Base-by-base conservation (phyloP, 1,140 invertebrate genomes). In the Hyles euphorbiae region DNA sequence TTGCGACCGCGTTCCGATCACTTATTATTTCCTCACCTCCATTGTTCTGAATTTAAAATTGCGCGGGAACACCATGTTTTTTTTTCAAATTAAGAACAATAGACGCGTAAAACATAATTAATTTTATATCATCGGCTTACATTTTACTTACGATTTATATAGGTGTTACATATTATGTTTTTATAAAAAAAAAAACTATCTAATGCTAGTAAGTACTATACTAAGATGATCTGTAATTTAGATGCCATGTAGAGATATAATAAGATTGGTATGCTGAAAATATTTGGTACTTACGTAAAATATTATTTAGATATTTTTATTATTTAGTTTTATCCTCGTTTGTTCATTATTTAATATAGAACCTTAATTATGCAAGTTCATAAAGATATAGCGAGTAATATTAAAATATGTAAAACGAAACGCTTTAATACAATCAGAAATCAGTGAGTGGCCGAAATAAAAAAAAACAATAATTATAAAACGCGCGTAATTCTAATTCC, bases 401-500 rank as follows among this genome's bases (percentile, higher is more conserved):
- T 40, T 40, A 0, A 8, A 40, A 5, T 40, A 40, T 40, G 36
- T 40, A 40, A 8, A 40, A 40, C 36, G 36, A 40, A 22, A 40
- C 36, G 36, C 22, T 53, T 40, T 43, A 40, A 44, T 67, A 68
- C 74, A 76, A 80, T 81, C 76, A 83, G 78, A 81, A 83, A 84
- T 83, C 78, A 66, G 72, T 75, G 71, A 73, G 68, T 68, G 79
- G 72, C 70, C 72, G 73, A 81, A 81, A 79, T 78, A 80, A 82
- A 81, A 79, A 82, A 84, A 84, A 83, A 83, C 79, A 84, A 87
- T 88, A 87, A 88, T 87, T 88, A 88, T 83, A 86, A 88, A 85
- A 76, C 83, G 83, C 83, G 86, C 84, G 86, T 88, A 88, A 87
- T 88, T 88, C 84, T 88, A 87, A 88, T 88, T 88, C 84, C 82